Conservation (phyloP, 2,888 invertebrate species). For the Callinectes sapidus region DNA sequence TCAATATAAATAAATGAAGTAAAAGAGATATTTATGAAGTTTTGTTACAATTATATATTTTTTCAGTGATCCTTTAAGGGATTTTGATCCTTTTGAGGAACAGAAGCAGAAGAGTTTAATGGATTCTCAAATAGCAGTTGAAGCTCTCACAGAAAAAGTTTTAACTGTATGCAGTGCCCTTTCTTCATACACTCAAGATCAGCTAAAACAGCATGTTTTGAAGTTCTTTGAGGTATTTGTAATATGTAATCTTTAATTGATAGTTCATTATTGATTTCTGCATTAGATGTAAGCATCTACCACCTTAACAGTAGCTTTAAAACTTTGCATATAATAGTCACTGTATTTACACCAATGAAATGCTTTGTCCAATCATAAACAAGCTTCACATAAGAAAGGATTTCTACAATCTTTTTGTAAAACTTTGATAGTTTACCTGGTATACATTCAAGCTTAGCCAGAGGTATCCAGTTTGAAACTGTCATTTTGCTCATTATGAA, state of each 20-base stretch:
- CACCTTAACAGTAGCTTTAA: too few species aligned
- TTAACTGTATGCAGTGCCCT: conserved; percentile 28
- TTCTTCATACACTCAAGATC: conserved; percentile 44
- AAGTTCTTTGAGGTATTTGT: conserved; percentile 74
- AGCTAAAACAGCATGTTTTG: conserved; percentile 48
- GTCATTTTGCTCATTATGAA: too few species aligned
- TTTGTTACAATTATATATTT: background rate
- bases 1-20: background rate
- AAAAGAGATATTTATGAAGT: background rate
- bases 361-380: too few species aligned
- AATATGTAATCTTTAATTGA: conserved; percentile 74
- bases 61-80: conserved; percentile 77
- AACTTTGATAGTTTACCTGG: too few species aligned
- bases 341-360: too few species aligned
- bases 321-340: too few species aligned
- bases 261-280: too few species aligned
- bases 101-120: conserved; percentile 84
- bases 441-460: too few species aligned
- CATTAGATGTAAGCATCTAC: too few species aligned
- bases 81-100: conserved; percentile 86
- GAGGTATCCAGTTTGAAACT: too few species aligned
- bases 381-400: too few species aligned
- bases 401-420: too few species aligned
- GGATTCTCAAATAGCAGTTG: conserved; percentile 78
- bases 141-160: conserved; percentile 44